phyloP scores from a whole-genome alignment of 2,888 invertebrate genomes.

The Pachliopta kotzebuea region DNA sequence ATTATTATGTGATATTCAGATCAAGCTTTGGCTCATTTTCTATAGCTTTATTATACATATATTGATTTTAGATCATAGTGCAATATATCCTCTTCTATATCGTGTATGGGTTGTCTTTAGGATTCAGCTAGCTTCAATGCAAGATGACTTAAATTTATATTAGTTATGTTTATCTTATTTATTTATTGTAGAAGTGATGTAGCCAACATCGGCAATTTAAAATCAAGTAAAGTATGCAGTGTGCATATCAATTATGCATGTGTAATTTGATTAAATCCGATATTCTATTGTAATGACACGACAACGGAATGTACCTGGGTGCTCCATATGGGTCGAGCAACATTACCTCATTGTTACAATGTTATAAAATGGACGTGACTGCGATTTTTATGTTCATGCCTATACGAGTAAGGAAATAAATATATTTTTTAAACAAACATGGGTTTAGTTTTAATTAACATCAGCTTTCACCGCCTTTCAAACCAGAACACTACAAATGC shows the following conservation, averaged over 20 bases:
- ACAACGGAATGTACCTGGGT: slow-evolving; percentile 4
- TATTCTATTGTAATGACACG: slow-evolving; percentile 5
- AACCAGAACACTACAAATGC: too few species aligned
- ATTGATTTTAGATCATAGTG: too few species aligned
- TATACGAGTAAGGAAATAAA: not conserved
- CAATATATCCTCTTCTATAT: too few species aligned
- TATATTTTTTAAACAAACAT: not conserved
- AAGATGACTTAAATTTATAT: not conserved
- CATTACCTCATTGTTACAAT: slow-evolving; percentile 8
- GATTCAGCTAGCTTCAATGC: too few species aligned
- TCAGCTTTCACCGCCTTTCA: too few species aligned
- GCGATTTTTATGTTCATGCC: not conserved
- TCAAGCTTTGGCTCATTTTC: too few species aligned
- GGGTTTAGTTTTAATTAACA: too few species aligned
- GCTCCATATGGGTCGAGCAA: not conserved
- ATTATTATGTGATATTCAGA: too few species aligned
- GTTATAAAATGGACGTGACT: not conserved
- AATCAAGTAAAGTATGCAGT: slow-evolving; percentile 6
- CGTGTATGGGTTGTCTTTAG: too few species aligned
- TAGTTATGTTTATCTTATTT: too few species aligned
- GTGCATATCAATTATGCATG: slow-evolving; percentile 14
- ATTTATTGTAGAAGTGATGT: too few species aligned
- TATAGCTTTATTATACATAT: too few species aligned
- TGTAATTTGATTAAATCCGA: slow-evolving; percentile 18
- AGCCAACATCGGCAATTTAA: slow-evolving; percentile 4